Evolutionary conservation across 2,113 vertebrate species (phyloP).

Genomic region (Siphamia tubifer): DNA sequence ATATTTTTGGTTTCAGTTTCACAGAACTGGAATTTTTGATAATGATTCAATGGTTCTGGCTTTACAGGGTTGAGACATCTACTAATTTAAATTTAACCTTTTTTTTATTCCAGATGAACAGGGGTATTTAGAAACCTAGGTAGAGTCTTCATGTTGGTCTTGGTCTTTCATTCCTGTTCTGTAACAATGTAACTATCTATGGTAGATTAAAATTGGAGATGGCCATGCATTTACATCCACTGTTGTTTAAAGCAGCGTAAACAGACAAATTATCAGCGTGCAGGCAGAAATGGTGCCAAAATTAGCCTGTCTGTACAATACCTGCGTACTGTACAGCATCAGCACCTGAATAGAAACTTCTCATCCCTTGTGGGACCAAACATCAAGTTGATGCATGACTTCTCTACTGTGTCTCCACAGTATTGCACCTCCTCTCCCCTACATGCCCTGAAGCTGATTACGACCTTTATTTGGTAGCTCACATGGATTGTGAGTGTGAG

Average conservation of each 20-base stretch:
- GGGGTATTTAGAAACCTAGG: too few relatives aligned
- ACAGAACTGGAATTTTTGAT: too few relatives aligned
- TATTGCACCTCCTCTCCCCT: conserved; percentile 25
- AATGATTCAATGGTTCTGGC: too few relatives aligned
- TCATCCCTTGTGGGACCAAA: conserved; percentile 43
- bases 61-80: too few relatives aligned
- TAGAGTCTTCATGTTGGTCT: too few relatives aligned
- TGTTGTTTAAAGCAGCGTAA: not conserved
- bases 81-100: too few relatives aligned
- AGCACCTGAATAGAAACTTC: conserved; percentile 1
- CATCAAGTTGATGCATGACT: conserved; percentile 62
- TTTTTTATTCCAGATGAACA: too few relatives aligned
- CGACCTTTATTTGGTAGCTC: conserved; percentile 27
- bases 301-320: not conserved
- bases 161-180: too few relatives aligned
- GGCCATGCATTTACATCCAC: too few relatives aligned
- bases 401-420: conserved; percentile 32
- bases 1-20: too few relatives aligned
- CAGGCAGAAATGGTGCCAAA: not conserved
- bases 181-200: too few relatives aligned
- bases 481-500: not conserved
- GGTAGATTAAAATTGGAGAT: too few relatives aligned
- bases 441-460: conserved; percentile 17
- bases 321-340: not conserved
- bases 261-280: not conserved